phyloP scores from a whole-genome alignment of 2,888 invertebrate species.

The Lottia scabra region DNA sequence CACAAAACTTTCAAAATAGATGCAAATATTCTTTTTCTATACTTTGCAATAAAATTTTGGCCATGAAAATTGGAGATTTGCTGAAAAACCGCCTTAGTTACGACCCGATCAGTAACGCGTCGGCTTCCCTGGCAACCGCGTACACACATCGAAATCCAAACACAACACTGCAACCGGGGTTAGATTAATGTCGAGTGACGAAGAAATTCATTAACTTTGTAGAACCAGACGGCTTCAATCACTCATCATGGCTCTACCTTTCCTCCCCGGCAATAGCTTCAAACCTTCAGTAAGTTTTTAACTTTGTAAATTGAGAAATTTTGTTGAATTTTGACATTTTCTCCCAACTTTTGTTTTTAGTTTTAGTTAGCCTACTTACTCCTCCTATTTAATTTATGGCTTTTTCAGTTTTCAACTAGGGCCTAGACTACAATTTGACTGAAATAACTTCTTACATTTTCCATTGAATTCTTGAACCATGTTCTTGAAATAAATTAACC shows the following conservation, averaged over 20 bases:
- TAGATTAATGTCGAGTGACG: neutral
- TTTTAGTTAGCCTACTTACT: too few species aligned
- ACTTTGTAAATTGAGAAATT: neutral
- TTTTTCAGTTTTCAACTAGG: too few species aligned
- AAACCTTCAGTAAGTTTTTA: conserved; percentile 54
- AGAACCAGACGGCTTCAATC: neutral
- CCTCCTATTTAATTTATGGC: too few species aligned
- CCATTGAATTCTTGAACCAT: too few species aligned
- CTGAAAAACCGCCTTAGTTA: neutral
- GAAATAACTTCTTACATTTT: too few species aligned
- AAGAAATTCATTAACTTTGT: neutral
- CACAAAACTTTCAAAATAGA: too few species aligned
- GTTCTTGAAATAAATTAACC: too few species aligned
- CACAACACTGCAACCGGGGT: neutral
- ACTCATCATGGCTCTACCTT: conserved; percentile 66
- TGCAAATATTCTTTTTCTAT: too few species aligned
- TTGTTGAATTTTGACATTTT: neutral
- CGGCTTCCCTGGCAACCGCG: conserved; percentile 12
- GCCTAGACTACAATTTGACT: too few species aligned
- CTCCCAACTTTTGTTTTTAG: neutral
- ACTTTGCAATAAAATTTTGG: too few species aligned
- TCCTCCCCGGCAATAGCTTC: conserved; percentile 67
- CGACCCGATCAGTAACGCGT: neutral
- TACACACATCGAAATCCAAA: conserved; percentile 4
- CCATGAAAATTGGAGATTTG: too few species aligned